Conservation (phyloP, 2,888 invertebrate genomes). For the Polyommatus icarus region DNA sequence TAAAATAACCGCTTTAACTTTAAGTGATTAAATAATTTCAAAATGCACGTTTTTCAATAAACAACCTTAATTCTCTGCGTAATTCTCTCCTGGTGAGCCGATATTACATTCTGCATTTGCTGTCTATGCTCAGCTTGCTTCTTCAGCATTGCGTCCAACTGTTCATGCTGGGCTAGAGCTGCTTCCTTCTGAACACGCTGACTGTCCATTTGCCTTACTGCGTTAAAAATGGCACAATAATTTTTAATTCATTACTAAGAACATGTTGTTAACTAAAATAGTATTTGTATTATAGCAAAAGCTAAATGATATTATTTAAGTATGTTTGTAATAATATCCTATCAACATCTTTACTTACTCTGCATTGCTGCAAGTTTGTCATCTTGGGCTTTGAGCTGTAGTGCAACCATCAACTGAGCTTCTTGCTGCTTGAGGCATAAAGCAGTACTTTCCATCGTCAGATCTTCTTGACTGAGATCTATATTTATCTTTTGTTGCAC, state of each 20-base stretch:
- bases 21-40: too few relatives aligned
- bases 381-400: conserved; percentile 83
- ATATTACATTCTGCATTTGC: conserved; percentile 80
- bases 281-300: too few relatives aligned
- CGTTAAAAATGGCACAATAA: conserved; percentile 39
- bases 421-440: conserved; percentile 82
- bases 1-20: too few relatives aligned
- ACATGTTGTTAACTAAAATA: too few relatives aligned
- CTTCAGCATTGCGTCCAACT: conserved; percentile 75
- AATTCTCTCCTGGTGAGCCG: conserved; percentile 82
- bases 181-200: conserved; percentile 76
- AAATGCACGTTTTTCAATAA: too few relatives aligned
- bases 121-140: conserved; percentile 79
- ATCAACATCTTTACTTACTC: conserved; percentile 51
- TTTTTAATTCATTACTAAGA: too few relatives aligned
- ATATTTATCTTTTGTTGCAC: conserved; percentile 35
- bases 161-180: conserved; percentile 73
- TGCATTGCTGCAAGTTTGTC: conserved; percentile 80
- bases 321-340: neutral
- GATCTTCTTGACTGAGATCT: conserved; percentile 59
- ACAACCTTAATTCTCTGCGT: conserved; percentile 80
- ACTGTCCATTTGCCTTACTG: conserved; percentile 68
- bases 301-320: too few relatives aligned
- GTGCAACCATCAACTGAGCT: conserved; percentile 80
- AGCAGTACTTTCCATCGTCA: conserved; percentile 77